These are phyloP conservation scores for Pangasius djambal DNA, from an alignment of 2,797 vertebrate species.

Conservation along the genomic window DNA sequence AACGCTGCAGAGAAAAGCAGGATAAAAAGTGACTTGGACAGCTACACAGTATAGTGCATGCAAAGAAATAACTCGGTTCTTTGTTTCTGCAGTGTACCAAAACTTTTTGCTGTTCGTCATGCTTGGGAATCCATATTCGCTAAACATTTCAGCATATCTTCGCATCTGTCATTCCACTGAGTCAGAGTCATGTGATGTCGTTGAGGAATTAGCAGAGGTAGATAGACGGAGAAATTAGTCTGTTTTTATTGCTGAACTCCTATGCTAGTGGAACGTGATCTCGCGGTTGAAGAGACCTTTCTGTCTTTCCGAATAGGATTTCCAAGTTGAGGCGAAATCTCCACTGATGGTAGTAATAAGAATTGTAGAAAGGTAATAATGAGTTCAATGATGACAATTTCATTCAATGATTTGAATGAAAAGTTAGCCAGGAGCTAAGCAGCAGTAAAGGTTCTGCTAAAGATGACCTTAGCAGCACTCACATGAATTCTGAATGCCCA, in stretches of 20 bases:
- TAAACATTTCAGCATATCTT: neutral
- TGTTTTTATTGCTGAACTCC: neutral
- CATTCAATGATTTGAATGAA: slow-evolving; percentile 1
- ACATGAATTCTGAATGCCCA: neutral
- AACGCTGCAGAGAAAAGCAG: neutral
- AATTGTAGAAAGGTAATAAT: slow-evolving; percentile 48
- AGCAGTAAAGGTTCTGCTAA: neutral
- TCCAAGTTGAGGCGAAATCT: neutral
- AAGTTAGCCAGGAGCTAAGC: slow-evolving; percentile 5
- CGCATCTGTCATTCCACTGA: neutral
- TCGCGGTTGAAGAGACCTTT: neutral
- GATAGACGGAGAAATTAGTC: neutral
- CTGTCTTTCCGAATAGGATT: neutral
- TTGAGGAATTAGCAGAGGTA: neutral
- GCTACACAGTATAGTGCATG: neutral
- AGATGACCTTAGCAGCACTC: neutral
- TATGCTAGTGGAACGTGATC: neutral
- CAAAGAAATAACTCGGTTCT: neutral
- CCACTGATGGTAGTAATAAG: slow-evolving; percentile 8
- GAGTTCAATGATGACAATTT: slow-evolving; percentile 27
- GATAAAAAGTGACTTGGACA: slow-evolving; percentile 20
- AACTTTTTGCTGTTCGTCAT: neutral
- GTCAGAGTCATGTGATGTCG: neutral
- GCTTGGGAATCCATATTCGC: neutral
- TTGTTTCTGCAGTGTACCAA: neutral